These are phyloP conservation scores for Zoroaster sp. DNA, from an alignment of 53 echinoderm and acorn worm species.

Conservation along the genomic window DNA sequence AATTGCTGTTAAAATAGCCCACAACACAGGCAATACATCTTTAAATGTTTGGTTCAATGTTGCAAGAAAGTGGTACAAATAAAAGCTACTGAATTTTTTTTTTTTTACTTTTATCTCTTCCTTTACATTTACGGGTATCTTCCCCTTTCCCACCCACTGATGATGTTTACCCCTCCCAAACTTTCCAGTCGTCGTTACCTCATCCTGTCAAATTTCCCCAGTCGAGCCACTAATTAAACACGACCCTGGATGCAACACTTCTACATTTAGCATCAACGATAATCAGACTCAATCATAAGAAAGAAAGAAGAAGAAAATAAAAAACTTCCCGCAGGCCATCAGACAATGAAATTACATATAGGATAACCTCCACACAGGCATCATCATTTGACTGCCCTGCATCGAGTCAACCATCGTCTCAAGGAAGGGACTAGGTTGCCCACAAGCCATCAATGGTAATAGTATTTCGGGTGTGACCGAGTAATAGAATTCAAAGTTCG, in stretches of 20 bases:
- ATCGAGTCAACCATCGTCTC: not conserved
- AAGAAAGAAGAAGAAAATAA: not conserved
- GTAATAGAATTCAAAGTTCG: slow-evolving; percentile 12
- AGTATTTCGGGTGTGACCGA: not conserved
- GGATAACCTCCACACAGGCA: not conserved
- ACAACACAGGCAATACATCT: too few species aligned
- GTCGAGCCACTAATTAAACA: not conserved
- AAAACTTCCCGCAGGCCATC: not conserved
- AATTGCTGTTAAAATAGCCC: too few species aligned
- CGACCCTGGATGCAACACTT: not conserved
- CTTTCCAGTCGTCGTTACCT: not conserved
- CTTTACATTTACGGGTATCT: not conserved
- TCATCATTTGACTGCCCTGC: not conserved
- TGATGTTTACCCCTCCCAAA: not conserved
- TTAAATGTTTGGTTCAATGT: too few species aligned
- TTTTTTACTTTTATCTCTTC: not conserved
- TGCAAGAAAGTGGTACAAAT: too few species aligned
- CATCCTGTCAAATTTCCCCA: not conserved
- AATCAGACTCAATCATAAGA: not conserved
- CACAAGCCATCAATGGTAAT: slow-evolving; percentile 19
- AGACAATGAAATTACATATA: not conserved
- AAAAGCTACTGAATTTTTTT: too few species aligned
- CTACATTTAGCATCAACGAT: not conserved
- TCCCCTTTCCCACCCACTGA: not conserved
- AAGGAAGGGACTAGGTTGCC: not conserved